phyloP scores from a whole-genome alignment of 37 sponge, comb jelly and placozoan species.

The Aplysina aerophoba region DNA sequence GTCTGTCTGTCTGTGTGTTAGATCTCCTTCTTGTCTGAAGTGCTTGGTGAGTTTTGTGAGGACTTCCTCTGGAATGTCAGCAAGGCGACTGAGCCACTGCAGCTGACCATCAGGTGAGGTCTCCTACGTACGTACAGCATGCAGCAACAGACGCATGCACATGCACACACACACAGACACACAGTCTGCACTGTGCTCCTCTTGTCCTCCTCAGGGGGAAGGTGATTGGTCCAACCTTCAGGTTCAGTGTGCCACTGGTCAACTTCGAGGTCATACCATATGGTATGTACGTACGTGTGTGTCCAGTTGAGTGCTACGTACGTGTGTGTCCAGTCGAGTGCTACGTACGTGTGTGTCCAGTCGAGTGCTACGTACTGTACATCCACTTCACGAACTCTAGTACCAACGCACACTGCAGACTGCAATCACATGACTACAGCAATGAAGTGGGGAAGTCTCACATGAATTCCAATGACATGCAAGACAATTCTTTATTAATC shows the following conservation, averaged over 20 bases:
- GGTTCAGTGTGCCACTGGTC: constrained; percentile 70
- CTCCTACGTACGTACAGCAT: neutral
- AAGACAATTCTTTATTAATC: too few relatives aligned
- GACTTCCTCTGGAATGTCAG: constrained; percentile 79
- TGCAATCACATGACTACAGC: too few relatives aligned
- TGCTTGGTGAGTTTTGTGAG: constrained; percentile 87
- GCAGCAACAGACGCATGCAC: neutral
- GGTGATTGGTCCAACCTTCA: constrained; percentile 97
- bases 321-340: too few relatives aligned
- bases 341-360: too few relatives aligned
- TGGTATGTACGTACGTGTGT: constrained; percentile 56
- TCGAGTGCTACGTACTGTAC: too few relatives aligned
- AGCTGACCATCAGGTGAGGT: constrained; percentile 66
- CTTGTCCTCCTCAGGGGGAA: constrained; percentile 47
- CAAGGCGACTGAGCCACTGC: constrained; percentile 69
- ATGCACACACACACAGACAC: too few relatives aligned
- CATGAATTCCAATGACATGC: too few relatives aligned
- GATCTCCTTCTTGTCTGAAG: constrained; percentile 85
- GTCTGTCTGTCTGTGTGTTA: constrained; percentile 26
- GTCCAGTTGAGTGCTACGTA: neutral
- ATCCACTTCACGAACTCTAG: too few relatives aligned
- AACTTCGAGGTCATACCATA: constrained; percentile 88
- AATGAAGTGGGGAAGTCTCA: too few relatives aligned
- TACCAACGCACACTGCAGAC: too few relatives aligned
- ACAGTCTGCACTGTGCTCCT: neutral